phyloP scores from a whole-genome alignment of 2,797 vertebrate species.

The Danio jaintianensis region DNA sequence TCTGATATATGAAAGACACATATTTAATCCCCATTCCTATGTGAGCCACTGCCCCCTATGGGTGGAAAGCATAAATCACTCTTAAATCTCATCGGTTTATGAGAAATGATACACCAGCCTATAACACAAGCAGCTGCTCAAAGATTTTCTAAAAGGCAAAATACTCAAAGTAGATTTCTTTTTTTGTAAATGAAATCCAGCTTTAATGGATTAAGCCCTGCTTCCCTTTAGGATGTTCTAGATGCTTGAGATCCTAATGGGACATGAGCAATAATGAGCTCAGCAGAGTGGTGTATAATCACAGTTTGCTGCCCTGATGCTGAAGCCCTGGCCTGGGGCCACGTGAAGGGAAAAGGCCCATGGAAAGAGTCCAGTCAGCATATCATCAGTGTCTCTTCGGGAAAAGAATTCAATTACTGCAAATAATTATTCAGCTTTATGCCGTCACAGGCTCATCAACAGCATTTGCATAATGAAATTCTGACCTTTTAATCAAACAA shows the following conservation, averaged over 20 bases:
- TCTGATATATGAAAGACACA: not conserved
- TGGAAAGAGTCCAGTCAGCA: slow-evolving; percentile 73
- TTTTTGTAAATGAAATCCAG: slow-evolving; percentile 22
- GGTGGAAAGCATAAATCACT: slow-evolving; percentile 6
- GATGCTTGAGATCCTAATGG: slow-evolving; percentile 56
- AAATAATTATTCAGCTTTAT: slow-evolving; percentile 60
- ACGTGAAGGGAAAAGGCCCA: slow-evolving; percentile 70
- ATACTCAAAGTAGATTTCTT: slow-evolving; percentile 20
- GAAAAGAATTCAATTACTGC: slow-evolving; percentile 61
- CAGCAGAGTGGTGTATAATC: slow-evolving; percentile 43
- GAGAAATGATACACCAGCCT: slow-evolving; percentile 23
- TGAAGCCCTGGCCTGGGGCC: slow-evolving; percentile 57
- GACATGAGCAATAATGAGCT: slow-evolving; percentile 40
- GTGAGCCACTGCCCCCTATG: slow-evolving; percentile 49
- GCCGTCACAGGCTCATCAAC: slow-evolving; percentile 51
- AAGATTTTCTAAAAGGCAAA: slow-evolving; percentile 22
- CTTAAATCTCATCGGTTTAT: not conserved
- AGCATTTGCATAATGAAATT: slow-evolving; percentile 62
- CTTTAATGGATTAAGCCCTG: slow-evolving; percentile 46
- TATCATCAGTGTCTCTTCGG: slow-evolving; percentile 59
- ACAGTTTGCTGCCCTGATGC: slow-evolving; percentile 41
- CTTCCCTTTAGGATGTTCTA: slow-evolving; percentile 47
- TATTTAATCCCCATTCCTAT: slow-evolving; percentile 34
- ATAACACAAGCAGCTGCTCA: slow-evolving; percentile 31
- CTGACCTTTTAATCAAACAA: slow-evolving; percentile 60